Evolutionary conservation across 2,888 invertebrate species (phyloP), one percentile per base, ranked within the genome.

Genomic region (Platynereis dumerilii): DNA sequence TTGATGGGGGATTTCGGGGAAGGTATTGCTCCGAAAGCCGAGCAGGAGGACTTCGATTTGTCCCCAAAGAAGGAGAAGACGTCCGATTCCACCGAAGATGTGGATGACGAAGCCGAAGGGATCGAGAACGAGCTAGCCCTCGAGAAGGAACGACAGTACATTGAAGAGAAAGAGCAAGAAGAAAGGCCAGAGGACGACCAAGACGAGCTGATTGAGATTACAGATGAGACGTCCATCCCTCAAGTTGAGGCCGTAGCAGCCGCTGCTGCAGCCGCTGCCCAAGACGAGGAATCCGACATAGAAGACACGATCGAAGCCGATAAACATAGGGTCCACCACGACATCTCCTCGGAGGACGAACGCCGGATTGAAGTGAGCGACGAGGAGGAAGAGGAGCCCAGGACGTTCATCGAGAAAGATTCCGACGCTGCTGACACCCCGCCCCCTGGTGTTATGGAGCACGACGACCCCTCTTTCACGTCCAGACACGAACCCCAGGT

Each of bases 1-100:
- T n/a, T 48, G 7, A n/a, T 48, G 20, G 48, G 48, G 7, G 48
- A 48, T 48, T 48, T 48, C 48, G 48, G 48, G 7, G 48, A 48
- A 22, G 22, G 22, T 20, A n/a, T 20, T 20, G 48, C 48, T 22
- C 48, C 48, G 5, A n/a, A 22, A 20, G 48, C 48, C 7, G 48
- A 48, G 22, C 20, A 48, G 17, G 48, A 48, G 48, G 48, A 48
- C 48, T 20, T 48, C 17, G 48, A 48, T 7, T 20, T 48, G 17
- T 48, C 48, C 22, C 48, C 48, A 48, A 48, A n/a, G 22, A 22
- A n/a, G 7, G 22, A n/a, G 7, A n/a, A n/a, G 20, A 22, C n/a
- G 5, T 5, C 48, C 17, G 20, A n/a, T 5, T 3, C n/a, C n/a
- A 22, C 7, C 7, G 48, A n/a, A 12, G 22, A n/a, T 48, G 48